Evolutionary conservation across 2,797 vertebrate species (phyloP).

Genomic region (Microctenopoma stevenorrisi): DNA sequence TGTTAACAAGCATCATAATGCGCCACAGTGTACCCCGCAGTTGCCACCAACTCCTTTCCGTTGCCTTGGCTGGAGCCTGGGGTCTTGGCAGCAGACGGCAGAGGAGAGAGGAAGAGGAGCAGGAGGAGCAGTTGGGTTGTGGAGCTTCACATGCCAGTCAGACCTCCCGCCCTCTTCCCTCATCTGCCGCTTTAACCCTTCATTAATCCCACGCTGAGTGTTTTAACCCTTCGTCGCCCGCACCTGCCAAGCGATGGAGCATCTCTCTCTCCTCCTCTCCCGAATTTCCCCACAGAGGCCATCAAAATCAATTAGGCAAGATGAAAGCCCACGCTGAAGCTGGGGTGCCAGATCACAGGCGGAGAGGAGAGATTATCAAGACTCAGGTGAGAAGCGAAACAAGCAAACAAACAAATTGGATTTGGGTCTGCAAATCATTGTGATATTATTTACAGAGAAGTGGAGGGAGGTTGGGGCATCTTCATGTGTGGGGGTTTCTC

Average conservation of each 20-base stretch:
- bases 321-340: conserved; percentile 68
- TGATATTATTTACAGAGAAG: conserved; percentile 30
- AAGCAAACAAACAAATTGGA: conserved; percentile 72
- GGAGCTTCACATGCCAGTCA: conserved; percentile 14
- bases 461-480: not conserved
- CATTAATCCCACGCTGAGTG: conserved; percentile 59
- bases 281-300: conserved; percentile 51
- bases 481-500: conserved; percentile 2
- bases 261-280: not conserved
- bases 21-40: conserved; percentile 5
- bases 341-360: conserved; percentile 45
- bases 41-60: conserved; percentile 35
- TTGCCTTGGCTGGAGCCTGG: conserved; percentile 9
- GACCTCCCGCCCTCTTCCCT: conserved; percentile 45
- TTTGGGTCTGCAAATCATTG: conserved; percentile 55
- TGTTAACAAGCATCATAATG: conserved; percentile 52
- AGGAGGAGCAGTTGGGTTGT: conserved; percentile 23
- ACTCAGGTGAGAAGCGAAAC: conserved; percentile 70
- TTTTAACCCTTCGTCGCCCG: conserved; percentile 53
- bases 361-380: conserved; percentile 51
- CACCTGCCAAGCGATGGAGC: conserved; percentile 16
- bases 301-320: conserved; percentile 76
- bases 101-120: conserved; percentile 20
- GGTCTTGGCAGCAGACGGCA: conserved; percentile 44
- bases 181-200: conserved; percentile 70